Percentiles rank a stretch among this genome's conserved stretches.
Conservation (phyloP, 1,140 invertebrate genomes). For the Aphaenogaster floridana region DNA sequence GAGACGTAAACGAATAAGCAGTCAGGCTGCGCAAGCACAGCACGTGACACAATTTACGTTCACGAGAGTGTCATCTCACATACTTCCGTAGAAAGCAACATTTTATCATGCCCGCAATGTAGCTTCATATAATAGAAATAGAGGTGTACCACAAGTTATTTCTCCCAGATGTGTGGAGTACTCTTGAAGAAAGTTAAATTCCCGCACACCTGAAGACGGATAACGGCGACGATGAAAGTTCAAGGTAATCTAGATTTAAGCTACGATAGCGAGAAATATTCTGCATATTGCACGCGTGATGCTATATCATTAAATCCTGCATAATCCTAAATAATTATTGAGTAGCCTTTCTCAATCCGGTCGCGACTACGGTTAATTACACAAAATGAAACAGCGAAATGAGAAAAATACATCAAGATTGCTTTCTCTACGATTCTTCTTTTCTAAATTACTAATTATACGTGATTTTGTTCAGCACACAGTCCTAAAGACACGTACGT, state of each 20-base stretch:
- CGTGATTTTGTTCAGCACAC: background rate
- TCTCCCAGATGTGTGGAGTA: background rate
- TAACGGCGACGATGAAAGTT: constrained; percentile 48
- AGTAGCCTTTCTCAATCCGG: background rate
- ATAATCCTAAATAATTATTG: constrained; percentile 7
- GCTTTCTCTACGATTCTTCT: background rate
- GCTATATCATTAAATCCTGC: constrained; percentile 6
- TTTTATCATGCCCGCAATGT: constrained; percentile 66
- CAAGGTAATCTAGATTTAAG: constrained; percentile 39
- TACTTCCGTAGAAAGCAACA: constrained; percentile 58
- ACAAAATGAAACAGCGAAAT: background rate
- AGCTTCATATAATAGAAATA: constrained; percentile 67
- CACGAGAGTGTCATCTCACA: constrained; percentile 55
- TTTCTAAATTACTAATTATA: background rate
- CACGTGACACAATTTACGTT: constrained; percentile 68
- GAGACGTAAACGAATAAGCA: constrained; percentile 34
- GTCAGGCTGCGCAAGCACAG: constrained; percentile 29
- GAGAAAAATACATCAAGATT: background rate
- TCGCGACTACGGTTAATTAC: constrained; percentile 1
- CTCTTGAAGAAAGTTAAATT: constrained; percentile 50
- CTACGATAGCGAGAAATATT: background rate
- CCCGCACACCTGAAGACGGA: constrained; percentile 26
- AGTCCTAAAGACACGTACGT: background rate
- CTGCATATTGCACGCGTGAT: background rate
- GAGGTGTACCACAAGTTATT: constrained; percentile 46